Base-by-base conservation (phyloP, 1,140 invertebrate genomes). In the Neoseiulus cucumeris region DNA sequence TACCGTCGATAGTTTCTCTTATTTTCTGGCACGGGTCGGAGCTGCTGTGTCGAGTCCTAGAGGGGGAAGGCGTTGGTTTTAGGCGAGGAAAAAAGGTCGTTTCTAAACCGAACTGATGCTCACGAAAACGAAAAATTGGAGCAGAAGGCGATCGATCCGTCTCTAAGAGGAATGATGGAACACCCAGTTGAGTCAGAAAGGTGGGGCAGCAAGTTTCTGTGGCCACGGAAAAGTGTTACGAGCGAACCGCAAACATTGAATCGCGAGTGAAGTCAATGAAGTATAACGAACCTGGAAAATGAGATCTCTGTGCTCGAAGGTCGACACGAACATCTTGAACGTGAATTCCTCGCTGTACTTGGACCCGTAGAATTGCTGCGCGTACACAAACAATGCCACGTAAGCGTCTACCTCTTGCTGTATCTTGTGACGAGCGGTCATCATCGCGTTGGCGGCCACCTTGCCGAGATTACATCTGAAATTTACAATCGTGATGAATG, bases 401-500 rank as follows among this genome's bases (percentile, higher is more conserved):
- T 82, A 91, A 0, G 89, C 84, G 72, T 87, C 84, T 1, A 91
- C 77, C 72, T 89, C 81, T 0, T 87, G 87, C 65, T 85, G 81
- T 5, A 66, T 68, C 72, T 91, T 91, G 69, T 84, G 83, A 6
- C 87, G 83, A 66, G 89, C 79, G 0, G 91, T 87, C 17, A 97
- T 89, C 22, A 97, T 80, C 0, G 92, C 91, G 71, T 94, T 92
- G 0, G 89, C 84, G 42, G 91, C 87, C 0, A 95, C 88, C 73
- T 85, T 85, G 17, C 91, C 92, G 25, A 98, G 75, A 76, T 95
- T 92, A 73, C 93, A 98, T 20, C 51, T 59, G 22, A 59, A 59
- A 59, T 39, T n/a, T n/a, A n/a, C n/a, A n/a, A n/a, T n/a, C n/a
- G n/a, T n/a, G n/a, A n/a, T n/a, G n/a, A n/a, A n/a, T n/a, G n/a